phyloP scores from a whole-genome alignment of 1,140 invertebrate species.

The Piezodorus guildinii region DNA sequence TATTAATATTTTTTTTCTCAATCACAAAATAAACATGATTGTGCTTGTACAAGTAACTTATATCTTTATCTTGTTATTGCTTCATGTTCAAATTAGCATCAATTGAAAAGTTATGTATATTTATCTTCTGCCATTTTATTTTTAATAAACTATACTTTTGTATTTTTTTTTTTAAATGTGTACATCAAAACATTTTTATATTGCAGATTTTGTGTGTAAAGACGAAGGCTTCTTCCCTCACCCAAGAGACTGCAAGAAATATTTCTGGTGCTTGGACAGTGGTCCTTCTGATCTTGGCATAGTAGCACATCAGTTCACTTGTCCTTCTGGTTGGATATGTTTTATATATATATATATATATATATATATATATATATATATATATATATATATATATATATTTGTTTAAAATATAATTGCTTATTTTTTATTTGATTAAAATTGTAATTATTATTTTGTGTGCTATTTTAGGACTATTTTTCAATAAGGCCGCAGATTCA shows the following conservation, averaged over 20 bases:
- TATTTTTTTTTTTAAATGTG: too few relatives aligned
- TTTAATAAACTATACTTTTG: too few relatives aligned
- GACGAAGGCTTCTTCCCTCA: conserved; percentile 92
- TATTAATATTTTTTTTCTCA: too few relatives aligned
- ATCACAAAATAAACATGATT: too few relatives aligned
- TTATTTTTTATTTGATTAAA: not conserved
- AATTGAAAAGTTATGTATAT: too few relatives aligned
- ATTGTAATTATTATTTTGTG: not conserved
- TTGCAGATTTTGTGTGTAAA: conserved; percentile 73
- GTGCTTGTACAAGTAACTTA: too few relatives aligned
- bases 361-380: not conserved
- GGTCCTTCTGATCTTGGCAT: conserved; percentile 78
- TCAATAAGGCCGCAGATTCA: conserved; percentile 82
- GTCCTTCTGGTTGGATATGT: conserved; percentile 67
- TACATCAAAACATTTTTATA: conserved; percentile 15
- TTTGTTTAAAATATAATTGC: not conserved
- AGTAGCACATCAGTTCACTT: conserved; percentile 86
- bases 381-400: not conserved
- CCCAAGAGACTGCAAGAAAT: conserved; percentile 85
- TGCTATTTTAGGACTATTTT: conserved; percentile 54
- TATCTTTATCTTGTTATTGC: too few relatives aligned
- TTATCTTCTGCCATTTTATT: too few relatives aligned
- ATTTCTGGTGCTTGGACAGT: conserved; percentile 87
- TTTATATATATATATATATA: not conserved
- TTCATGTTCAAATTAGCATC: too few relatives aligned